Evolutionary conservation across 2,797 vertebrate species (phyloP).

Genomic region (Parauchenoglanis ngamensis): DNA sequence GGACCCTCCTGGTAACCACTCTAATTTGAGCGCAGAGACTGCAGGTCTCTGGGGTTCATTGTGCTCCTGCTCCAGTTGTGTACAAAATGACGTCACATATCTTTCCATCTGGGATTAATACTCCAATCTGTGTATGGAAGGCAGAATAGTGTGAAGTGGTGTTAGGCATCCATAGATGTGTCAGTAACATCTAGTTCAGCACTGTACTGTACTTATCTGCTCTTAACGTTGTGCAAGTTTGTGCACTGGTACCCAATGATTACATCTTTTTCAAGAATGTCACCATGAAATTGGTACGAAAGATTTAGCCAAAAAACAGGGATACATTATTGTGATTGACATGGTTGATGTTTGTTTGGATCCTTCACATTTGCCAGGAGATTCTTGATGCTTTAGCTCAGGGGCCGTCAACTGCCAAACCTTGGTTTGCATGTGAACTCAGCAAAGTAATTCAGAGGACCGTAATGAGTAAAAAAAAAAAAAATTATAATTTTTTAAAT

Average conservation of each 20-base stretch:
- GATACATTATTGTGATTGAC: not conserved
- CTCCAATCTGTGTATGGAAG: slow-evolving; percentile 24
- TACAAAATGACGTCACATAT: slow-evolving; percentile 43
- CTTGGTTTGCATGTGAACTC: not conserved
- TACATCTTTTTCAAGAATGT: not conserved
- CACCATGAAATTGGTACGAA: not conserved
- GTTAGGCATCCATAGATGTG: slow-evolving; percentile 16
- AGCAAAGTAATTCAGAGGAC: not conserved
- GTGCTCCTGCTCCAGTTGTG: slow-evolving; percentile 51
- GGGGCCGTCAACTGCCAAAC: not conserved
- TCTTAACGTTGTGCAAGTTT: not conserved
- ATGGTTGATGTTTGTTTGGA: not conserved
- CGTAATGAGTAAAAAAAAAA: not conserved
- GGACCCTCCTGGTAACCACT: slow-evolving; percentile 54
- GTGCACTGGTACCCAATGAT: not conserved
- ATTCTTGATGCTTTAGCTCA: slow-evolving; percentile 9
- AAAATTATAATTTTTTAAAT: not conserved
- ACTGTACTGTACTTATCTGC: not conserved
- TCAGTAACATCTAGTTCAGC: not conserved
- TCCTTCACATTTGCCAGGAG: not conserved
- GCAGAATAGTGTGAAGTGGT: slow-evolving; percentile 2
- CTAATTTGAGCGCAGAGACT: slow-evolving; percentile 48
- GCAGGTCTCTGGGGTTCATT: slow-evolving; percentile 46
- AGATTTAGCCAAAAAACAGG: not conserved
- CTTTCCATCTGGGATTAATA: slow-evolving; percentile 53